A percentile compares a stretch with the other conserved stretches of the same genome.
phyloP scores from a whole-genome alignment of 1,140 invertebrate genomes.

The Tetramorium parvispinum region DNA sequence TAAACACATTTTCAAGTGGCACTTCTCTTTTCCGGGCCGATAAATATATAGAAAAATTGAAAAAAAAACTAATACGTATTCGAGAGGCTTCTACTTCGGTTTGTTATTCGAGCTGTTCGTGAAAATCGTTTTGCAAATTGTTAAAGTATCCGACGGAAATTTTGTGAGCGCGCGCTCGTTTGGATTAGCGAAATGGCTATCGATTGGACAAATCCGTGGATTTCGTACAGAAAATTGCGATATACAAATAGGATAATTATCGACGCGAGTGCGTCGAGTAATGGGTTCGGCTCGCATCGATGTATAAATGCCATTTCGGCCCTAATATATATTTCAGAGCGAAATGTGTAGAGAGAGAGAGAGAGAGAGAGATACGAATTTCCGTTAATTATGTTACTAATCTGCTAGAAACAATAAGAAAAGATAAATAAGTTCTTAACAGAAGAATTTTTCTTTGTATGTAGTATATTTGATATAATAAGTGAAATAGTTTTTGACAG shows the following conservation, averaged over 20 bases:
- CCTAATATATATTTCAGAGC: background rate
- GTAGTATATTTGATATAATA: background rate
- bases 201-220: background rate
- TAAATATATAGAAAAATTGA: background rate
- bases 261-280: constrained; percentile 13
- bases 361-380: background rate
- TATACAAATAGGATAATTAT: constrained; percentile 41
- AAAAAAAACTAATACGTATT: constrained; percentile 12
- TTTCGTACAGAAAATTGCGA: constrained; percentile 30
- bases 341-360: background rate
- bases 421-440: background rate
- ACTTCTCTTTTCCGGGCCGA: background rate
- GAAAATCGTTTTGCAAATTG: constrained; percentile 28
- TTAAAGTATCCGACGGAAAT: background rate
- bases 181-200: constrained; percentile 22
- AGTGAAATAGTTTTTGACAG: background rate
- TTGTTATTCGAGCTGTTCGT: background rate
- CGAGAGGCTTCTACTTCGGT: background rate
- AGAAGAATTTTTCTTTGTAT: background rate
- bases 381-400: background rate
- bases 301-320: constrained; percentile 5
- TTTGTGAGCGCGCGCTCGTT: background rate
- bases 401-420: background rate
- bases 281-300: background rate
- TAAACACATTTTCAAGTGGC: constrained; percentile 26